A percentile compares a stretch with the other conserved stretches of the same genome.
Evolutionary conservation across 2,113 vertebrate species (phyloP).

Genomic region (Miniopterus natalensis): DNA sequence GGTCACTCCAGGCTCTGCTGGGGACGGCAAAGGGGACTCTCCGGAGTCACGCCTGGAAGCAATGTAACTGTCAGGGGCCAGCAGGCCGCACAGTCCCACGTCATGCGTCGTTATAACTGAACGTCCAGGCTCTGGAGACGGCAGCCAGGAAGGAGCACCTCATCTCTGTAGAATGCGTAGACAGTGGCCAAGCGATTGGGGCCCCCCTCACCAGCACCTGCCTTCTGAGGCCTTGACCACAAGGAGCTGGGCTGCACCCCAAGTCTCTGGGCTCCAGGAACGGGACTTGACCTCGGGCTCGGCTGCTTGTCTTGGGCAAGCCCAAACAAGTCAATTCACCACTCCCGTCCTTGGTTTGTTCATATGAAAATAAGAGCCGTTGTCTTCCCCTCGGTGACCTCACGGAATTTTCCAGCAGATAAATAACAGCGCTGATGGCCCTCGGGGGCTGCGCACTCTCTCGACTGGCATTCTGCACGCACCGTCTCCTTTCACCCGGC

Average conservation of each 20-base stretch:
- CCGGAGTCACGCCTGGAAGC: not conserved
- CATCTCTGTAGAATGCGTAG: not conserved
- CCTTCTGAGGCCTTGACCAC: not conserved
- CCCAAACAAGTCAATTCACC: not conserved
- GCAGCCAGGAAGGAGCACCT: not conserved
- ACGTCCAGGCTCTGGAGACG: not conserved
- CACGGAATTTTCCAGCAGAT: not conserved
- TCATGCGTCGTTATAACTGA: constrained; percentile 14
- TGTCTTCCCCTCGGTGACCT: not conserved
- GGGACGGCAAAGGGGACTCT: constrained; percentile 22
- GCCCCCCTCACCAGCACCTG: fast-evolving
- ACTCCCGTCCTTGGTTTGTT: not conserved
- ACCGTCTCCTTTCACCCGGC: not conserved
- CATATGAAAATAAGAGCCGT: not conserved
- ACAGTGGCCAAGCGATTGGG: too few relatives aligned
- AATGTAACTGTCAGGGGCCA: not conserved
- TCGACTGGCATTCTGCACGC: too few relatives aligned
- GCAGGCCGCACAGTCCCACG: not conserved
- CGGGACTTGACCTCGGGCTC: not conserved
- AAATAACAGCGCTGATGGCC: not conserved
- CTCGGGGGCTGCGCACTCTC: too few relatives aligned
- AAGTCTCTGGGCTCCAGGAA: not conserved
- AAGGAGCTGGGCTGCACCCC: not conserved
- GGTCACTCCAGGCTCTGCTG: not conserved
- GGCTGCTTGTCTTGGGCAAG: not conserved